Conservation (phyloP, 2,797 vertebrate genomes). For the Tangara arthus region DNA sequence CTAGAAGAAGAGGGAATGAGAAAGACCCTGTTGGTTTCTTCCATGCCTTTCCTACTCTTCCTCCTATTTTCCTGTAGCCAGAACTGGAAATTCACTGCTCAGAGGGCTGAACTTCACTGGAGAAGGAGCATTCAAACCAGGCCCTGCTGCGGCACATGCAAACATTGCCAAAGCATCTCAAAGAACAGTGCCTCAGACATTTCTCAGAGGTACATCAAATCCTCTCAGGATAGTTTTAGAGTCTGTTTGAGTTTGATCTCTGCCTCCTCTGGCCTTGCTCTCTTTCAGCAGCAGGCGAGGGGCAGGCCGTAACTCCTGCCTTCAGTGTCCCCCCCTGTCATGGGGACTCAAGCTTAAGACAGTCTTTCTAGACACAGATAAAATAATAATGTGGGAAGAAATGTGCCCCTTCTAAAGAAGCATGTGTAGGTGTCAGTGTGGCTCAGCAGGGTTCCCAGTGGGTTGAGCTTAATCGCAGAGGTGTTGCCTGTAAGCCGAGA, state of each 20-base stretch:
- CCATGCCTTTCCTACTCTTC: background rate
- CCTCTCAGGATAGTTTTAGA: background rate
- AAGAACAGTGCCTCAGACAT: background rate
- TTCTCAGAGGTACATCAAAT: background rate
- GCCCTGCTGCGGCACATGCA: background rate
- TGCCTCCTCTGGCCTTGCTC: background rate
- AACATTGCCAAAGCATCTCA: background rate
- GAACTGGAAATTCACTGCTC: background rate
- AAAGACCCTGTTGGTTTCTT: background rate
- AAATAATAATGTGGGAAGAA: background rate
- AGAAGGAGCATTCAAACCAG: background rate
- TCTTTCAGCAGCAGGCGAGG: background rate
- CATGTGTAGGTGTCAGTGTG: rapidly evolving
- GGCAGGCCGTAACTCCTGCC: background rate
- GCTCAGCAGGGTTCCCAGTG: background rate
- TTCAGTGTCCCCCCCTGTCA: background rate
- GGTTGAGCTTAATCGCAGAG: background rate
- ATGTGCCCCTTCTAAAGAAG: background rate
- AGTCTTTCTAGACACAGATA: background rate
- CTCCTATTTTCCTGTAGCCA: background rate
- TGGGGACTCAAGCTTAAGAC: background rate
- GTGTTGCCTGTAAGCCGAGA: background rate
- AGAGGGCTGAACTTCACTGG: background rate
- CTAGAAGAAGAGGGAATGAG: background rate
- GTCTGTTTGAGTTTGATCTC: background rate